phyloP scores from a whole-genome alignment of 23 tunicate species.

The Oikopleura dioica region DNA sequence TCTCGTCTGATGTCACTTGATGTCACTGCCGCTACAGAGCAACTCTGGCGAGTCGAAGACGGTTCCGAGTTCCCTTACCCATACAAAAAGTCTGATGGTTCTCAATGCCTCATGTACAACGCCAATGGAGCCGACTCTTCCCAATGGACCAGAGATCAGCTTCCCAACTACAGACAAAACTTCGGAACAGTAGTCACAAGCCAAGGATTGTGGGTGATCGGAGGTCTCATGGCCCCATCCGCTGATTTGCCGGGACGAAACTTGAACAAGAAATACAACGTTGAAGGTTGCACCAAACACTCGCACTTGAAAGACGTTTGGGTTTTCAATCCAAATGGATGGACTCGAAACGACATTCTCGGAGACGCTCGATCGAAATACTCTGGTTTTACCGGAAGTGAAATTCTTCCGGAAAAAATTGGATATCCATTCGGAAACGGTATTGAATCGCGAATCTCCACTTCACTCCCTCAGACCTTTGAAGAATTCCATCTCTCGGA shows the following conservation, averaged over 20 bases:
- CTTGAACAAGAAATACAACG: neutral
- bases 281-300: neutral
- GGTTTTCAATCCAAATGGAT: neutral
- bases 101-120: neutral
- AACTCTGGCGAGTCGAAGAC: neutral
- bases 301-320: neutral
- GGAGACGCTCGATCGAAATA: neutral
- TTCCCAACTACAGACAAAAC: neutral
- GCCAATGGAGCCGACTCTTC: neutral
- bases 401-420: neutral
- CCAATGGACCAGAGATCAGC: neutral
- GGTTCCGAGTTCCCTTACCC: neutral
- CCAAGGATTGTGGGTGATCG: neutral
- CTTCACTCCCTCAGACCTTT: neutral
- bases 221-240: neutral
- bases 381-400: neutral
- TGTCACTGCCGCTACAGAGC: neutral
- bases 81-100: neutral
- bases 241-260: neutral
- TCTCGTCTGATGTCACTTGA: neutral
- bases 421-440: slow-evolving; percentile 1
- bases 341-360: neutral
- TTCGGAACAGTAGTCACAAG: neutral
- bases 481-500: neutral
- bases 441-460: neutral